Base-by-base conservation (phyloP, 2,797 vertebrate genomes). In the Forpus xanthops region DNA sequence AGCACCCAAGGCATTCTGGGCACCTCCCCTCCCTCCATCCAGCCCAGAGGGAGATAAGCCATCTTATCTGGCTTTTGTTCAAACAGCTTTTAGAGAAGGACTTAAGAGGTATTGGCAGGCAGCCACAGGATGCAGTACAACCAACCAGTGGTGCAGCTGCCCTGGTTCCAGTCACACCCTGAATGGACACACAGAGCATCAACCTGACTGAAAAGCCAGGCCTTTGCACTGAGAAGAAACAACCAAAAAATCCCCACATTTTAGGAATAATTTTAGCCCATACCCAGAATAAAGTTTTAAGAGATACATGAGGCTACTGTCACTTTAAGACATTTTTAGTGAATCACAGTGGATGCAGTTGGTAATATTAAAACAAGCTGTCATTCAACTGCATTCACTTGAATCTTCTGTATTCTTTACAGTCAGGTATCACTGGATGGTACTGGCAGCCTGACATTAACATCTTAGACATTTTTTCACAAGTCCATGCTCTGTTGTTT, bases 331-430 rank as follows among this genome's bases (percentile, higher is more conserved):
- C 31, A 12, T 41, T 0, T 50, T 14, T 30, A 41, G 35, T 12
- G 49, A 53, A 3, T 18, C 9, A 1, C 0, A 50, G 79, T 2
- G 72, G 33, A 20, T 9, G 5, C 11, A 42, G 68, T 1, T 31
- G 58, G 20, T 7, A 61, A 19, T 21, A 55, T 16, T 11, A 14
- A 53, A 74, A 44, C 5, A 8, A 55, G 52, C 45, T 31, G 72
- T 4, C 11, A 2, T 0, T 37, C 25, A 85, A 41, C 64, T 6
- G 18, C 31, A 18, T 11, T 74, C 50, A 1, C 4, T 14, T 17
- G 50, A 39, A 45, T 41, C 28, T 77, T 17, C 52, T 27, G n/a
- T 17, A 3, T 9, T 37, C 20, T 15, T 27, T 13, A 15, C 31
- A 49, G 78, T 79, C 82, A 15, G 6, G 30, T 12, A 33, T 2